These are phyloP conservation scores for Matsumurasca onukii DNA, from an alignment of 1,140 invertebrate species.

Conservation along the genomic window DNA sequence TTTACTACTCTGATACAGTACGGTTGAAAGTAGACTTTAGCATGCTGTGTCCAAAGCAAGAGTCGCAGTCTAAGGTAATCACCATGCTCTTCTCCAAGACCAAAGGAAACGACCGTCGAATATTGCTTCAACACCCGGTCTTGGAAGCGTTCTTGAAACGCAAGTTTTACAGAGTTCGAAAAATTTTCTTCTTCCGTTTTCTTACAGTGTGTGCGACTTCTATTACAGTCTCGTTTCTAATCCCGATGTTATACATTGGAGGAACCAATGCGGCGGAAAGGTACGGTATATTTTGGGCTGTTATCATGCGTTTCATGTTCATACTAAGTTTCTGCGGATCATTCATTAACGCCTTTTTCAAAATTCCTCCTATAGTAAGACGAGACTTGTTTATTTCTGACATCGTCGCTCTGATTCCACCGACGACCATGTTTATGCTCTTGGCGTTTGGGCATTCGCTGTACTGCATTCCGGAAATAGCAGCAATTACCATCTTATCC, in stretches of 20 bases:
- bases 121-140: conserved; percentile 10
- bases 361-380: background rate
- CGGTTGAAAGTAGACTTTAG: background rate
- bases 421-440: background rate
- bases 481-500: background rate
- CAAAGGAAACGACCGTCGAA: background rate
- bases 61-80: background rate
- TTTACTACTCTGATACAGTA: background rate
- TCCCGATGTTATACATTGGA: background rate
- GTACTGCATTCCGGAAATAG: background rate
- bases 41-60: background rate
- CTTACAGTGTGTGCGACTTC: background rate
- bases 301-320: background rate
- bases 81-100: background rate
- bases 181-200: background rate
- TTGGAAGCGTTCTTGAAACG: background rate
- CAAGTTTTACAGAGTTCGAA: background rate
- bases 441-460: background rate
- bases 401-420: background rate
- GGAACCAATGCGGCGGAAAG: background rate
- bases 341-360: background rate
- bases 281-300: background rate
- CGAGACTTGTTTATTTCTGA: background rate
- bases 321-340: background rate
- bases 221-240: background rate